Base-by-base conservation (phyloP, 2,113 vertebrate genomes). In the Ahaetulla prasina region DNA sequence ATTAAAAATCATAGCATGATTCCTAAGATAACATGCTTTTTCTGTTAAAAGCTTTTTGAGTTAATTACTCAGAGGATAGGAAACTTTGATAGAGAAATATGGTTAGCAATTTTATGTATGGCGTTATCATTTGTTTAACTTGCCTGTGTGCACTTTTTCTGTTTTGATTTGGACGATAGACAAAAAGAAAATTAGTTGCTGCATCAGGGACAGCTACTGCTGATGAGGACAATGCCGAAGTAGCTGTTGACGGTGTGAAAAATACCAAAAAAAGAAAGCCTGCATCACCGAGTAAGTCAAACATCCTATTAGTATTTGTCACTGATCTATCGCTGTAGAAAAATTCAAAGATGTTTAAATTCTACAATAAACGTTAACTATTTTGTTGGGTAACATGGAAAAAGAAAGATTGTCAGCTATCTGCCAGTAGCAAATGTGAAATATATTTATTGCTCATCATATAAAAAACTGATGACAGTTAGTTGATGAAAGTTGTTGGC, bases 231-330 rank as follows among this genome's bases (percentile, higher is more conserved):
- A 6, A 45, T 54, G 3, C 52, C 8, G 95, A 91, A 60, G 88
- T 18, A 0, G 90, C 93, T 80, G 57, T 22, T 7, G 97, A 97
- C 92, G 96, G 95, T 20, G 22, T 85, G 94, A 96, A 93, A 35
- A 96, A 95, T 93, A 94, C 95, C 20, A 35, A 85, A 8, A 80
- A 89, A 43, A 96, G 92, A 93, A 93, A 63, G 74, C 47, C 10
- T 57, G 0, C 84, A 43, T 30, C 90, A 88, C 95, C 97, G 3
- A 96, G 97, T 98, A 95, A 98, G 98, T 96, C 11, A 47, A 50
- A 35, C 0, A 89, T 50, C 93, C 8, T 54, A 85, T 90, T 88
- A 30, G 3, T 8, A 2, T 50, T 35, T 91, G 74, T 55, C 93
- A 35, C 53, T 50, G 23, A 92, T 55, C 12, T 18, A 27, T 47